Evolutionary conservation across 2,113 vertebrate genomes (phyloP), one percentile per base, ranked within the genome.

Genomic region (Phyllopteryx taeniolatus): DNA sequence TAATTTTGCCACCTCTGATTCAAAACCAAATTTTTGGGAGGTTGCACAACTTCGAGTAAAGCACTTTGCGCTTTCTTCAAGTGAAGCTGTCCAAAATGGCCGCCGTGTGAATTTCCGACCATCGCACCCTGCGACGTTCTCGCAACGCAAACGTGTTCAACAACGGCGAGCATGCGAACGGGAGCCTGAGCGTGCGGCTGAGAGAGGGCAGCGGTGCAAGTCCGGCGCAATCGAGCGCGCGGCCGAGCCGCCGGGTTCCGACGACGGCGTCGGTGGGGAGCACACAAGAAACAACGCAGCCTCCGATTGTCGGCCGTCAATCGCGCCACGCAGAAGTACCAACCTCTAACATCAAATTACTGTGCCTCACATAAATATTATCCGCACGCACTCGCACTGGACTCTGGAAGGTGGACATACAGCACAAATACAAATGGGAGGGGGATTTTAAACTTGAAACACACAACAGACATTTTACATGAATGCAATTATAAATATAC

Each of bases 261-360:
- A 27, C 27, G 27, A 27, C 86, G 86, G 86, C 83, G 27, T 86
- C 82, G 47, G 13, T n/a, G 83, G 78, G 76, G 81, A 35, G 74
- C 82, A 87, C 77, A 70, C 67, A 54, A 47, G 20, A 56, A 54
- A 68, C 7, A 22, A 20, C 72, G 78, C 83, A 88, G 78, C 75
- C 82, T 71, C 59, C 82, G 83, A 66, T 85, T 71, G 60, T 79
- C 75, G 57, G 82, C 89, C 83, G 87, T 88, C 85, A 78, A 83
- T 17, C 6, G 22, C 64, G 54, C 62, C 74, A 82, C 56, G 73
- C 85, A 79, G 14, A 61, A 88, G 83, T 99, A 99, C 98, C 93
- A 98, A 99, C 98, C 98, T 99, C 98, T 96, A 99, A 98, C 98
- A 99, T 99, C 98, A 99, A 97, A 98, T 99, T 99, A 97, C 98